Percentiles rank a stretch among this genome's conserved stretches.
These are phyloP conservation scores for Agrotis puta DNA, from an alignment of 2,888 invertebrate species.

Conservation along the genomic window DNA sequence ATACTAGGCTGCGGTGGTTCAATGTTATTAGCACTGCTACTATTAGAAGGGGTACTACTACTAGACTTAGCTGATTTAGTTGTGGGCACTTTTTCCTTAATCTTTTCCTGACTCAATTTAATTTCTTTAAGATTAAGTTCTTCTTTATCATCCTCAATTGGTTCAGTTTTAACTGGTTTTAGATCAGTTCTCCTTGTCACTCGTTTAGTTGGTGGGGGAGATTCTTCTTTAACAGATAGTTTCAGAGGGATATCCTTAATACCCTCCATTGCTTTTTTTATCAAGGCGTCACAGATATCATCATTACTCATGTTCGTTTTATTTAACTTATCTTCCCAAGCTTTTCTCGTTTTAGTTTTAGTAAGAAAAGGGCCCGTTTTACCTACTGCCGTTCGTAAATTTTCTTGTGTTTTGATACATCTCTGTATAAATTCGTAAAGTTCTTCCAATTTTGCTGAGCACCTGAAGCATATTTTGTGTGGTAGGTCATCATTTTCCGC, in stretches of 20 bases:
- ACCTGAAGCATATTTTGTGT: constrained; percentile 89
- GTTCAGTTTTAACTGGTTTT: constrained; percentile 46
- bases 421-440: constrained; percentile 87
- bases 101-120: constrained; percentile 64
- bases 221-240: constrained; percentile 62
- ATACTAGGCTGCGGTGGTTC: constrained; percentile 22
- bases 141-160: constrained; percentile 31
- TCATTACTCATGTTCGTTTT: constrained; percentile 87
- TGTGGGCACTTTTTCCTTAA: constrained; percentile 54
- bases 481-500: constrained; percentile 88
- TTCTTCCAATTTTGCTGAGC: constrained; percentile 89
- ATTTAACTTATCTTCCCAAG: constrained; percentile 86
- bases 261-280: constrained; percentile 87
- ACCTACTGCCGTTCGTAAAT: constrained; percentile 76
- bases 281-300: constrained; percentile 86
- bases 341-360: constrained; percentile 79
- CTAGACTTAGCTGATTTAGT: constrained; percentile 35
- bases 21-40: constrained; percentile 20
- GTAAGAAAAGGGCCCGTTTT: constrained; percentile 70
- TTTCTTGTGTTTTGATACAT: constrained; percentile 86
- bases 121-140: constrained; percentile 69
- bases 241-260: constrained; percentile 78
- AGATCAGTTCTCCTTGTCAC: constrained; percentile 53
- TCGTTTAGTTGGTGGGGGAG: constrained; percentile 53
- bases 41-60: constrained; percentile 21